phyloP scores from a whole-genome alignment of 2,113 vertebrate species.

The Noctilio leporinus region DNA sequence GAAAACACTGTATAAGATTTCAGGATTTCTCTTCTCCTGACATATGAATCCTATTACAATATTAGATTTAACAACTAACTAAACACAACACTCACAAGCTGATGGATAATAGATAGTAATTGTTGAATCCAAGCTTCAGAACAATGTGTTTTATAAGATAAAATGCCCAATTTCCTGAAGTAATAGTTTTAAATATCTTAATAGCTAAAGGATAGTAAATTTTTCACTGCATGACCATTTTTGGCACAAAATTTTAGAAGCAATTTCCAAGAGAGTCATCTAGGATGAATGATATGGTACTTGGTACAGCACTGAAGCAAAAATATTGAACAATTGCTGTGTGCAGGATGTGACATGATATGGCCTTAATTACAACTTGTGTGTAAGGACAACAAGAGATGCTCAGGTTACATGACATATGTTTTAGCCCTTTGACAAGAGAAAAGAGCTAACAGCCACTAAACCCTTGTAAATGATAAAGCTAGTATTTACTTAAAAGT shows the following conservation, averaged over 20 bases:
- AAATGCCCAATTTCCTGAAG: conserved; percentile 70
- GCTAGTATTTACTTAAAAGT: background rate
- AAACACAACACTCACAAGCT: conserved; percentile 58
- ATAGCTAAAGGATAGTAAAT: conserved; percentile 77
- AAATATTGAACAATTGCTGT: conserved; percentile 72
- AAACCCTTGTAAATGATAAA: conserved; percentile 49
- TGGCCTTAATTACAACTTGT: conserved; percentile 71
- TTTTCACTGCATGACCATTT: conserved; percentile 77
- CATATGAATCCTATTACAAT: conserved; percentile 51
- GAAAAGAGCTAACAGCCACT: conserved; percentile 42
- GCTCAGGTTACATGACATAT: conserved; percentile 50
- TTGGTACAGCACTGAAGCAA: conserved; percentile 67
- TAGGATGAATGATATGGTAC: conserved; percentile 78
- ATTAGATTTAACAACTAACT: conserved; percentile 69
- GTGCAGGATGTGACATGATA: conserved; percentile 68
- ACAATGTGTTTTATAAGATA: conserved; percentile 54
- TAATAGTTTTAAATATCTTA: conserved; percentile 78
- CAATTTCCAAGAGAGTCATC: conserved; percentile 81
- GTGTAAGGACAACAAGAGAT: conserved; percentile 60
- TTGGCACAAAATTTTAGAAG: conserved; percentile 82
- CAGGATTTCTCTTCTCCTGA: conserved; percentile 36
- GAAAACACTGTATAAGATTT: background rate
- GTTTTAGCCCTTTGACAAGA: conserved; percentile 67
- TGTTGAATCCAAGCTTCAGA: conserved; percentile 73
- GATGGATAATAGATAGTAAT: conserved; percentile 69